These are phyloP conservation scores for Odontocerum albicorne DNA, from an alignment of 2,888 invertebrate genomes.

Conservation along the genomic window DNA sequence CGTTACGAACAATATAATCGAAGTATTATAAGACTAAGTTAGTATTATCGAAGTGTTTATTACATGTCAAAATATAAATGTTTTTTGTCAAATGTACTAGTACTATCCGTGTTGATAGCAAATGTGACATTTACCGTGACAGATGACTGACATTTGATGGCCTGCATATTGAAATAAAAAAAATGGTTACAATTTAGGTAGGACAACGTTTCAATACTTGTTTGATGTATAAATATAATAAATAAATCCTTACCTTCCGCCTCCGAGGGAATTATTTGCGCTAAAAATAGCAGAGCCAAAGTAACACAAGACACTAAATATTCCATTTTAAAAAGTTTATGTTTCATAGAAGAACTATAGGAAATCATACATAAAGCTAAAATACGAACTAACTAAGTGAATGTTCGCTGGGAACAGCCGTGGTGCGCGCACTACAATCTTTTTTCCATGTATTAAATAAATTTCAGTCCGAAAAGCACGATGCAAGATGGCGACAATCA, in stretches of 20 bases:
- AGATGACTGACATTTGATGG: conserved; percentile 27
- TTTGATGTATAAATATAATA: neutral
- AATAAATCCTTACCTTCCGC: conserved; percentile 30
- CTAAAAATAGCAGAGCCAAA: conserved; percentile 35
- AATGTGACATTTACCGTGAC: conserved; percentile 30
- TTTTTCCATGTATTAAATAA: conserved; percentile 31
- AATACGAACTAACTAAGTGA: conserved; percentile 30
- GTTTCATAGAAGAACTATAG: conserved; percentile 30
- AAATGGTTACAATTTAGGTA: neutral
- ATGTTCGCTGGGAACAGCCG: conserved; percentile 27
- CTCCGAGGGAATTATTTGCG: conserved; percentile 32
- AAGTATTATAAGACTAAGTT: too few species aligned
- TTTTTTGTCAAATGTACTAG: neutral
- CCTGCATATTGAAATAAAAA: conserved; percentile 5
- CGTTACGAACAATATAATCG: conserved; percentile 17
- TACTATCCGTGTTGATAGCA: conserved; percentile 7
- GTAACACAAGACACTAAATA: conserved; percentile 37
- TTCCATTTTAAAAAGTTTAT: conserved; percentile 34
- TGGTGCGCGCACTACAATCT: conserved; percentile 28
- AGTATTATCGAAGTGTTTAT: neutral
- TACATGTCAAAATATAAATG: neutral
- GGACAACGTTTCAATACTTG: too few species aligned
- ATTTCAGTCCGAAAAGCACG: conserved; percentile 28
- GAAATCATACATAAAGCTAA: conserved; percentile 30
- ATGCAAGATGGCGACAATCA: conserved; percentile 34